Conservation (phyloP, 2,113 vertebrate genomes). For the Arothron firmamentum region DNA sequence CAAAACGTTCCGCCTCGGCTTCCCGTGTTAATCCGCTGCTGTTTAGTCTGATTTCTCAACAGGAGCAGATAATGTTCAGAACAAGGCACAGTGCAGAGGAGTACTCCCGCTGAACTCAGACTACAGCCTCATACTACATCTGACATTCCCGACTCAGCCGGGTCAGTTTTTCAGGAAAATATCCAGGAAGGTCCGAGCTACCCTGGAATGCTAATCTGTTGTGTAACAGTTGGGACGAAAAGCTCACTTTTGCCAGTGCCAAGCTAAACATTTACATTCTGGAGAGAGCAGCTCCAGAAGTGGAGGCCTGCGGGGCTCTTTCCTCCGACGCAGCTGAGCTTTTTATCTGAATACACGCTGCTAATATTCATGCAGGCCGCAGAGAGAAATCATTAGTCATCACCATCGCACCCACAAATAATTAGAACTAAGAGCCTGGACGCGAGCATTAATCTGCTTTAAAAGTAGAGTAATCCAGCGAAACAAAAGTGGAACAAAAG, state of each 20-base stretch:
- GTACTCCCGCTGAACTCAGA: neutral
- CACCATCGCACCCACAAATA: no score
- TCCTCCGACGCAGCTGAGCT: neutral
- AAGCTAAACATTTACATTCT: slow-evolving; percentile 55
- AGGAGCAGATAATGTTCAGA: slow-evolving; percentile 8
- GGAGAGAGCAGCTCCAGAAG: slow-evolving; percentile 2
- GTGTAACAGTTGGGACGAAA: slow-evolving; percentile 25
- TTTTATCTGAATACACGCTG: neutral
- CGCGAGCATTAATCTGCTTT: no score
- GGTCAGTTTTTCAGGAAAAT: neutral
- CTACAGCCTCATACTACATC: neutral
- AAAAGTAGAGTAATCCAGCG: no score
- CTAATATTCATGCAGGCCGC: neutral
- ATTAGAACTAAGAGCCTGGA: no score
- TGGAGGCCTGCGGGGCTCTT: slow-evolving; percentile 5
- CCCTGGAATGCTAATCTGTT: slow-evolving; percentile 35
- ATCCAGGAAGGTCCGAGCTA: neutral
- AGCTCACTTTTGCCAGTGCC: slow-evolving; percentile 11
- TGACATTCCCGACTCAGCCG: neutral
- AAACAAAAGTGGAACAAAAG: no score
- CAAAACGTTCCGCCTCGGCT: slow-evolving; percentile 1
- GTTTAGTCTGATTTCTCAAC: slow-evolving; percentile 44
- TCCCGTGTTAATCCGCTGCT: slow-evolving; percentile 40
- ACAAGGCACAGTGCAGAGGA: slow-evolving; percentile 17
- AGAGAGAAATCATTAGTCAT: no score